Base-by-base conservation (phyloP, 2,888 invertebrate species). In the Scaptomyza cyrtandrae region DNA sequence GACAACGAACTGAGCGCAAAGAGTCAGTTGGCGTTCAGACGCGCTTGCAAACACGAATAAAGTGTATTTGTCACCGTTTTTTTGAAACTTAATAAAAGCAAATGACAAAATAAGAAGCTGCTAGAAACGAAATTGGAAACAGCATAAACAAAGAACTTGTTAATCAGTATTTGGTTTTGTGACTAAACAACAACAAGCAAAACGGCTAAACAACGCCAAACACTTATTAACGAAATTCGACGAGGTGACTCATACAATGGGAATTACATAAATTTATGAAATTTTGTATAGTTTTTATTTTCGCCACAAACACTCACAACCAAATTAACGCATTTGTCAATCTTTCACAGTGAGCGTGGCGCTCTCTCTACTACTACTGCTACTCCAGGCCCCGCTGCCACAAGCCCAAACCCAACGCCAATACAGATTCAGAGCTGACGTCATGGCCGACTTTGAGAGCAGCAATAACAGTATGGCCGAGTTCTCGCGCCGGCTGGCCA, bases 211-310 rank as follows among this genome's bases (percentile, higher is more conserved):
- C 86, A 56, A 54, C 71, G 63, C 48, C 45, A 50, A 49, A 50
- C 16, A 48, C 24, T 49, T 9, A 37, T 37, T 1, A 56, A 79
- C 50, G 63, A 62, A 57, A 57, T 50, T 33, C 52, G 67, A 52
- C 67, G 86, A 88, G 86, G 86, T 83, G 82, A 83, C 83, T 88
- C 88, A 83, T 29, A 16, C 50, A 61, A 45, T 37, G 62, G 53
- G 53, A 85, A 74, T 87, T 87, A 79, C 53, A 83, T 87, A 87
- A 87, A 87, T 58, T 49, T n/a, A 64, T 82, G 71, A 79, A 70
- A 70, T 65, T 65, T 48, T 68, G 37, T 35, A 27, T 35, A 49
- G 48, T 46, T 29, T 43, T 41, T n/a, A 35, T 16, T 45, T 43
- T 49, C n/a, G 49, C 35, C n/a, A 33, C 43, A 54, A 13, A 9